Conservation (phyloP, 2,797 vertebrate genomes). For the Accipiter badius region DNA sequence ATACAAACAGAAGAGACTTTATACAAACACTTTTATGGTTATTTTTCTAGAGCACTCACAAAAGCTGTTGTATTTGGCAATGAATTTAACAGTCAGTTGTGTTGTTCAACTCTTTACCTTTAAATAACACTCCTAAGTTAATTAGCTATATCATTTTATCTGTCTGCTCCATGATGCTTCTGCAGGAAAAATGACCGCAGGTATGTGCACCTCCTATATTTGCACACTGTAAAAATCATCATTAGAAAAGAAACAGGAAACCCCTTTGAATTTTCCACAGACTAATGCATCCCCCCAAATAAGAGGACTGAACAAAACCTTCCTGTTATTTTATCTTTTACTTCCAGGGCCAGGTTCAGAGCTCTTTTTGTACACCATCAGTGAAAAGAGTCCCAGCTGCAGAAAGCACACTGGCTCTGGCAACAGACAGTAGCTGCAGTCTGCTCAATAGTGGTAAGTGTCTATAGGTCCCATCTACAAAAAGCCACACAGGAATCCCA, state of each 20-base stretch:
- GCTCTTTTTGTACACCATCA: background rate
- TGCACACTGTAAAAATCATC: background rate
- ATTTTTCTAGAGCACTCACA: background rate
- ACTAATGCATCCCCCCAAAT: background rate
- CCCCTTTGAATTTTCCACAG: background rate
- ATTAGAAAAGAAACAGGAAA: slow-evolving; percentile 53
- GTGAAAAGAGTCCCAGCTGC: background rate
- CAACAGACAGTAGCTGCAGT: background rate
- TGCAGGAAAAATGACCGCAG: slow-evolving; percentile 52
- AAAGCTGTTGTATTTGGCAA: slow-evolving; percentile 4
- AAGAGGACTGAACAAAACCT: background rate
- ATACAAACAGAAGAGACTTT: background rate
- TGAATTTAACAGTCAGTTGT: background rate
- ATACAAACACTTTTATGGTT: background rate
- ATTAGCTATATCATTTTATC: slow-evolving; percentile 19
- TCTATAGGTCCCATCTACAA: background rate
- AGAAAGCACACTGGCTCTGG: background rate
- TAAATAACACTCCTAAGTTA: slow-evolving; percentile 35
- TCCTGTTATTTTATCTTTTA: background rate
- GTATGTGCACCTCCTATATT: slow-evolving; percentile 33
- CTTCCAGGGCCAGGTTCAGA: background rate
- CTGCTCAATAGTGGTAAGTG: background rate
- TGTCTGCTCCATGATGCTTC: slow-evolving; percentile 34
- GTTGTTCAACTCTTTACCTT: slow-evolving; percentile 12
- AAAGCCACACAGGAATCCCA: background rate